Conservation (phyloP, 1,140 invertebrate species). For the Metaphire vulgaris region DNA sequence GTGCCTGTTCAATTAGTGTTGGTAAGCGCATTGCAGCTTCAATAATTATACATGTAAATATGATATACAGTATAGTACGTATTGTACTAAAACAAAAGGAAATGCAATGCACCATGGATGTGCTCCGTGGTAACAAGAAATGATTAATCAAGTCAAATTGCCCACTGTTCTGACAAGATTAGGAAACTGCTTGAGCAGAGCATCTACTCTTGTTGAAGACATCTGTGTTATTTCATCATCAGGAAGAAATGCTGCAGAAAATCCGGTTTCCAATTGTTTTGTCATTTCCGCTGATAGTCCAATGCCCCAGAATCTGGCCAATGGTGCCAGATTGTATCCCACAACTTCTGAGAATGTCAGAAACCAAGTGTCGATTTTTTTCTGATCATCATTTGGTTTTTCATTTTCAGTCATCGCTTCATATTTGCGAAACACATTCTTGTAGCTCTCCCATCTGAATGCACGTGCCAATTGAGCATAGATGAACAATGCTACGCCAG, state of each 20-base stretch:
- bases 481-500: slow-evolving; percentile 28
- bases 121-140: no score
- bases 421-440: slow-evolving; percentile 29
- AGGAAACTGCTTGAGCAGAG: no score
- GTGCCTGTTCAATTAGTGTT: no score
- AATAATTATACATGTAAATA: no score
- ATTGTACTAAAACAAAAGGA: no score
- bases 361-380: slow-evolving; percentile 32
- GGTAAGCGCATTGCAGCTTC: no score
- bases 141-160: no score
- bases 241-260: slow-evolving; percentile 16
- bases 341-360: slow-evolving; percentile 24
- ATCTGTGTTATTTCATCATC: slow-evolving; percentile 23
- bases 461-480: slow-evolving; percentile 31
- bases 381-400: slow-evolving; percentile 28
- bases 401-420: slow-evolving; percentile 11
- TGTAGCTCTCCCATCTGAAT: slow-evolving; percentile 32
- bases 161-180: no score
- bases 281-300: slow-evolving; percentile 14
- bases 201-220: slow-evolving; percentile 6
- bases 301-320: slow-evolving; percentile 30
- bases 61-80: no score
- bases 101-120: no score
- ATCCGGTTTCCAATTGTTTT: neutral
- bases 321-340: slow-evolving; percentile 28